Evolutionary conservation across 2,888 invertebrate species (phyloP).

Genomic region (Catocala nupta): DNA sequence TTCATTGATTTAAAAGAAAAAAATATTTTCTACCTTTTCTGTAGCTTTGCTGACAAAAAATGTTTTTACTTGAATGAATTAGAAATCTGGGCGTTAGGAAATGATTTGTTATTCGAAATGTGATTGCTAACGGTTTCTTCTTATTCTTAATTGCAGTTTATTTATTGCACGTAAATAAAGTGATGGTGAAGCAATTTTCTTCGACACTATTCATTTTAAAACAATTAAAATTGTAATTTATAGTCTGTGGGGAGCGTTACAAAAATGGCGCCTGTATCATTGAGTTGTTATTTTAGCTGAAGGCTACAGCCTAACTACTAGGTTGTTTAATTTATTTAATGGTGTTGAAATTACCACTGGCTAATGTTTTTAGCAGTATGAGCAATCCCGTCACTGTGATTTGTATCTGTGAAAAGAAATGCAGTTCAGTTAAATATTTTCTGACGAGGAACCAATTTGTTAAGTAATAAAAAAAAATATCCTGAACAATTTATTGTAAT

Average conservation of each 20-base stretch:
- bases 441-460: no score
- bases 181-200: slow-evolving; percentile 15
- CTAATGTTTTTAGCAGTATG: slow-evolving; percentile 1
- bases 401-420: no score
- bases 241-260: slow-evolving; percentile 9
- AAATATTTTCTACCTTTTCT: slow-evolving; percentile 15
- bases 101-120: slow-evolving; percentile 11
- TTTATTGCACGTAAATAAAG: slow-evolving; percentile 20
- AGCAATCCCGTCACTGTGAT: no score
- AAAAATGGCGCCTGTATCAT: slow-evolving; percentile 15
- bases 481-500: no score
- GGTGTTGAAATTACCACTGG: slow-evolving; percentile 14
- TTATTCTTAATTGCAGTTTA: slow-evolving; percentile 16
- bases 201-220: slow-evolving; percentile 18
- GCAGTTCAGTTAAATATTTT: no score
- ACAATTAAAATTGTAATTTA: slow-evolving; percentile 22
- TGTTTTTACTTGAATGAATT: slow-evolving; percentile 20
- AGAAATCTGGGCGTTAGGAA: slow-evolving; percentile 21
- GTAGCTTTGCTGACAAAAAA: slow-evolving; percentile 22
- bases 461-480: no score
- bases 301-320: slow-evolving; percentile 13
- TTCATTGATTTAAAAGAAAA: slow-evolving; percentile 18
- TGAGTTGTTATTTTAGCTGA: slow-evolving; percentile 20
- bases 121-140: slow-evolving; percentile 12
- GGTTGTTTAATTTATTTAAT: slow-evolving; percentile 13